Evolutionary conservation across 2,888 invertebrate species (phyloP).

Genomic region (Pyrochroa serraticornis): DNA sequence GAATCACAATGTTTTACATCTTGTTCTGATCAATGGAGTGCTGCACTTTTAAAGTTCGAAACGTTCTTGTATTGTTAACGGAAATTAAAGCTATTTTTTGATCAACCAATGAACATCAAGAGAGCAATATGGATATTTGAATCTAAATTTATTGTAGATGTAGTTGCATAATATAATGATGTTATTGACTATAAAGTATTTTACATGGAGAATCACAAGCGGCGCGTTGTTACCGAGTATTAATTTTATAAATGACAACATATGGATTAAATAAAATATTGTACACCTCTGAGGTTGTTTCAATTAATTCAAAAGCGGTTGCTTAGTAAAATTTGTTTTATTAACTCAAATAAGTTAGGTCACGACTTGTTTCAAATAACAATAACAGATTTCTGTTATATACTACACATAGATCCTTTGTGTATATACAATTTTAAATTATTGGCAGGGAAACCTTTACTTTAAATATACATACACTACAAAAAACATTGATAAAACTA

Average conservation of each 20-base stretch:
- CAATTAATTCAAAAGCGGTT: slow-evolving; percentile 1
- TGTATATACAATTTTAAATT: slow-evolving; percentile 56
- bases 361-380: slow-evolving; percentile 58
- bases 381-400: slow-evolving; percentile 57
- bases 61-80: neutral
- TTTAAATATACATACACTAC: slow-evolving; percentile 57
- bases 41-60: no score
- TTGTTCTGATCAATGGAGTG: no score
- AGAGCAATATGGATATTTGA: slow-evolving; percentile 27
- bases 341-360: slow-evolving; percentile 61
- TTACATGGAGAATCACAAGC: slow-evolving; percentile 24
- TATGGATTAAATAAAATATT: slow-evolving; percentile 23
- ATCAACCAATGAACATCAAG: slow-evolving; percentile 29
- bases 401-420: slow-evolving; percentile 58
- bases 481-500: slow-evolving; percentile 59
- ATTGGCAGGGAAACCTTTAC: slow-evolving; percentile 52
- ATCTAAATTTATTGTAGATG: slow-evolving; percentile 31
- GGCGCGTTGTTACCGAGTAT: slow-evolving; percentile 24
- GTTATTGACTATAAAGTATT: slow-evolving; percentile 27
- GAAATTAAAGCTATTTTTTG: slow-evolving; percentile 8
- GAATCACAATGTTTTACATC: no score
- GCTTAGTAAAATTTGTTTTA: slow-evolving; percentile 58
- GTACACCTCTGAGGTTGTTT: slow-evolving; percentile 21
- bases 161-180: slow-evolving; percentile 30
- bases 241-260: slow-evolving; percentile 28